Percentiles rank a stretch among this genome's conserved stretches.
Conservation (phyloP, 2,113 vertebrate genomes). For the Ophiodon elongatus region DNA sequence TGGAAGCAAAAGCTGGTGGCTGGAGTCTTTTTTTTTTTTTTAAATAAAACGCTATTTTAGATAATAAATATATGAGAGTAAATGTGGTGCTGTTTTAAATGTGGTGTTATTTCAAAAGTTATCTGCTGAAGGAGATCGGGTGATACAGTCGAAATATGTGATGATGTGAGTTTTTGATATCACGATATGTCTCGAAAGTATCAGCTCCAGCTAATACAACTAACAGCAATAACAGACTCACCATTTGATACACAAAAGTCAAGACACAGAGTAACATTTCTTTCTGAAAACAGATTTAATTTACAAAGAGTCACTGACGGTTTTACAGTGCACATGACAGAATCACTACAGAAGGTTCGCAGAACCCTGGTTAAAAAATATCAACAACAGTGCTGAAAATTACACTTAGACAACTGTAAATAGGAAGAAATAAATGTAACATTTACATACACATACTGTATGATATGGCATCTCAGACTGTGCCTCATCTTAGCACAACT, state of each 20-base stretch:
- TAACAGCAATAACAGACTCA: not conserved
- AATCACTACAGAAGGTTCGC: conserved; percentile 70
- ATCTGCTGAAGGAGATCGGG: not conserved
- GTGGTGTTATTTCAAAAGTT: not conserved
- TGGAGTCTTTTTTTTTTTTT: not conserved
- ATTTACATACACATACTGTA: conserved; percentile 59
- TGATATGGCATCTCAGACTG: conserved; percentile 60
- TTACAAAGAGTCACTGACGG: conserved; percentile 78
- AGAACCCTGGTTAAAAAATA: conserved; percentile 73
- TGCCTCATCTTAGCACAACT: conserved; percentile 20
- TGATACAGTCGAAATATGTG: not conserved
- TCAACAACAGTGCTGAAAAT: conserved; percentile 62
- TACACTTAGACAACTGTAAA: conserved; percentile 63
- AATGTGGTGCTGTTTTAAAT: not conserved
- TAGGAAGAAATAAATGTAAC: conserved; percentile 61
- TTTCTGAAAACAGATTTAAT: conserved; percentile 78
- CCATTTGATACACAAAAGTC: not conserved
- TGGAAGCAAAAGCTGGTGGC: conserved; percentile 14
- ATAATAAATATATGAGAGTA: not conserved
- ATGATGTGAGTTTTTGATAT: not conserved
- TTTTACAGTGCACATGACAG: conserved; percentile 76
- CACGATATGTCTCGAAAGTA: not conserved
- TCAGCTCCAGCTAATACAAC: not conserved
- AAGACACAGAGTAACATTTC: conserved; percentile 23
- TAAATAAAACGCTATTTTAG: not conserved